Percentiles rank a stretch among this genome's conserved stretches.
These are phyloP conservation scores for Uromys caudimaculatus DNA, from an alignment of 2,797 vertebrate species.

Conservation along the genomic window DNA sequence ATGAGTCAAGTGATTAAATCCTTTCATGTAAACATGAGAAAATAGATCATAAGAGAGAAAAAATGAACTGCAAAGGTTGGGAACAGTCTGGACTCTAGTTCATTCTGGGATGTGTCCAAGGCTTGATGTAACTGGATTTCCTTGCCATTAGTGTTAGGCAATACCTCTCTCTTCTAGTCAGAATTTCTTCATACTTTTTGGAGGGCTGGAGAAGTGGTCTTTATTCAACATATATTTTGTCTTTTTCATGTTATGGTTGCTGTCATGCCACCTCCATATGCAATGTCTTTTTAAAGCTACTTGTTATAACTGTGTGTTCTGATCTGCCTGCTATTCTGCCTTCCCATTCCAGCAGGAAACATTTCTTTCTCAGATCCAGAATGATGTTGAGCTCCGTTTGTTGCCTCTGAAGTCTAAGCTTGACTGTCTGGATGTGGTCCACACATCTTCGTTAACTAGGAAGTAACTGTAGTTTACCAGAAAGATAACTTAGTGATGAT, in stretches of 20 bases:
- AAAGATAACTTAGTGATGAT: background rate
- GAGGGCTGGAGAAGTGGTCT: background rate
- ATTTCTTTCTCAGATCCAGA: background rate
- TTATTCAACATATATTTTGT: background rate
- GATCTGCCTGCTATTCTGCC: background rate
- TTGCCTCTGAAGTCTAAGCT: background rate
- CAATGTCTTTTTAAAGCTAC: background rate
- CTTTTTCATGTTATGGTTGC: background rate
- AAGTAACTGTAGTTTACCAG: background rate
- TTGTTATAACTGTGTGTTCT: too few relatives aligned
- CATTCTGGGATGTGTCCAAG: background rate
- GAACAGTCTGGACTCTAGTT: background rate
- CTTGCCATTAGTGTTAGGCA: background rate
- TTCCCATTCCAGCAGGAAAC: background rate
- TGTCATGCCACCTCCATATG: background rate
- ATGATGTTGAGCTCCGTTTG: background rate
- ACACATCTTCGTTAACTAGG: background rate
- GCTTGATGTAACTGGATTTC: background rate
- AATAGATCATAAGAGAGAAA: background rate
- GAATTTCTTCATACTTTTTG: background rate
- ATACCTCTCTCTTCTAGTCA: background rate
- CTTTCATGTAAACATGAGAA: background rate
- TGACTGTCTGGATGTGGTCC: background rate
- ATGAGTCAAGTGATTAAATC: background rate
- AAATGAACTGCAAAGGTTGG: background rate